Conservation (phyloP, 2,113 vertebrate genomes). For the Gadus macrocephalus region DNA sequence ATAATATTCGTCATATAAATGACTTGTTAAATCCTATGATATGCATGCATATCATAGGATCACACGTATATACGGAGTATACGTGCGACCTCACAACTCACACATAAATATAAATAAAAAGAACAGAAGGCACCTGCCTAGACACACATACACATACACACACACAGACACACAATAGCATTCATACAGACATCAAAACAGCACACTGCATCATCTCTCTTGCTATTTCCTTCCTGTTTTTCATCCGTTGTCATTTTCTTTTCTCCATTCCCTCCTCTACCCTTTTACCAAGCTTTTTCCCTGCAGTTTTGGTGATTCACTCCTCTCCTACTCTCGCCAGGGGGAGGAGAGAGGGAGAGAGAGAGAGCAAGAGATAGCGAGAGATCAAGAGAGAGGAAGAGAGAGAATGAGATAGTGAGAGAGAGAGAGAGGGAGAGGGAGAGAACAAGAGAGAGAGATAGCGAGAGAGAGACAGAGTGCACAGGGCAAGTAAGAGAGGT, state of each 20-base stretch:
- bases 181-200: too few relatives aligned
- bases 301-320: neutral
- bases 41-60: too few relatives aligned
- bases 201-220: neutral
- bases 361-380: conserved; percentile 2
- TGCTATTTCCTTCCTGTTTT: neutral
- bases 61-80: neutral
- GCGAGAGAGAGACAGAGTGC: neutral
- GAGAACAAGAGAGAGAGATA: conserved; percentile 10
- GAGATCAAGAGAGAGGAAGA: conserved; percentile 4
- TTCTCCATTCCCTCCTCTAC: neutral
- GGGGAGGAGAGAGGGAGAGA: conserved; percentile 4
- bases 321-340: neutral
- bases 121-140: neutral
- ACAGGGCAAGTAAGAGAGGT: too few relatives aligned
- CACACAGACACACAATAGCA: neutral
- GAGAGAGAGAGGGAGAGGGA: conserved; percentile 6
- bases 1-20: too few relatives aligned
- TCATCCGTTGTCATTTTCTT: neutral
- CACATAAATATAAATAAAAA: neutral
- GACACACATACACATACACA: neutral
- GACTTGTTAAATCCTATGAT: too few relatives aligned
- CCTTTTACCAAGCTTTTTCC: too few relatives aligned
- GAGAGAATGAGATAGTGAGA: neutral
- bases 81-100: neutral